phyloP scores from a whole-genome alignment of 53 echinoderm and acorn worm genomes.

The Paelopatides confundens region DNA sequence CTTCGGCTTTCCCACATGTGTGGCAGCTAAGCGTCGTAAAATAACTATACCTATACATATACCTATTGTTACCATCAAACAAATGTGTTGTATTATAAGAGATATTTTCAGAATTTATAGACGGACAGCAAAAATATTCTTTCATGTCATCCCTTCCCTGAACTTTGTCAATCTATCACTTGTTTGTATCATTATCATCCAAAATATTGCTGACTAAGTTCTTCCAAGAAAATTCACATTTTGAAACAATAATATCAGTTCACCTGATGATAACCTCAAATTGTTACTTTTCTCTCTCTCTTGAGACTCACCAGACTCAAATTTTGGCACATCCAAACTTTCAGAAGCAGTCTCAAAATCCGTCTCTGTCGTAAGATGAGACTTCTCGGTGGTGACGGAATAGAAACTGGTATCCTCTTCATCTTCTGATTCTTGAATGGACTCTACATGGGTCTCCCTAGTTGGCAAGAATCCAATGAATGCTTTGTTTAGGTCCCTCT shows the following conservation, averaged over 20 bases:
- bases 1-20: no score
- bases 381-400: conserved; percentile 81
- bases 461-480: conserved; percentile 72
- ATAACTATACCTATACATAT: no score
- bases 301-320: background rate
- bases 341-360: conserved; percentile 92
- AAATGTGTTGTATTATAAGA: no score
- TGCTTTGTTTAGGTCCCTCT: conserved; percentile 88
- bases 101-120: no score
- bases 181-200: no score
- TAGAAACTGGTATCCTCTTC: conserved; percentile 67
- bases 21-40: no score
- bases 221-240: background rate
- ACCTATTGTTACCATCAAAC: no score
- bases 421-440: conserved; percentile 22
- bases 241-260: background rate
- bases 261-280: background rate
- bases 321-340: conserved; percentile 48
- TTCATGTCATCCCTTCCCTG: no score
- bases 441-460: background rate
- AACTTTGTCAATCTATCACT: no score
- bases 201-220: background rate
- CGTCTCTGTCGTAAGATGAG: conserved; percentile 75
- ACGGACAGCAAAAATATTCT: no score
- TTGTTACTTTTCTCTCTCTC: background rate